phyloP scores from a whole-genome alignment of 2,888 invertebrate genomes.

The Pristionchus arcanus region DNA sequence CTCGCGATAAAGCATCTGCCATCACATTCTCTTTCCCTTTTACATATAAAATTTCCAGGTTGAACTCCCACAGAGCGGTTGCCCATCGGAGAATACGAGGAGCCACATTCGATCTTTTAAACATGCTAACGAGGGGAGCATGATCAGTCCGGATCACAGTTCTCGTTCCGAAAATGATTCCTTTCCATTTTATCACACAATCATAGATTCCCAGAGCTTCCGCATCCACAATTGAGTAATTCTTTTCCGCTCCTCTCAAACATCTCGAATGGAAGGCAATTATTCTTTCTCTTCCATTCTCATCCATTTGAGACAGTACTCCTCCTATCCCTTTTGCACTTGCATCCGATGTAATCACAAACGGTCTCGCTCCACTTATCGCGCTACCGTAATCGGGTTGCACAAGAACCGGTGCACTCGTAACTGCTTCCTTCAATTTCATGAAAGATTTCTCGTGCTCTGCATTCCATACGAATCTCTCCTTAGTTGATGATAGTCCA shows the following conservation, averaged over 20 bases:
- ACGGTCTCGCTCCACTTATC: neutral
- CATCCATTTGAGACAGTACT: neutral
- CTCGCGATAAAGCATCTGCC: conserved; percentile 17
- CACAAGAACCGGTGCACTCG: conserved; percentile 58
- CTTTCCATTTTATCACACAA: neutral
- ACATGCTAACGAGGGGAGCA: neutral
- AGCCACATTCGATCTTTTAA: neutral
- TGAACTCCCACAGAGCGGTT: neutral
- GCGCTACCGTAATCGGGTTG: conserved; percentile 46
- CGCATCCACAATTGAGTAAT: conserved; percentile 9
- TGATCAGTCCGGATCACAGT: neutral
- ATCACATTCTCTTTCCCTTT: conserved; percentile 24
- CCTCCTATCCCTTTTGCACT: too few species aligned
- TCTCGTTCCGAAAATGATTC: neutral
- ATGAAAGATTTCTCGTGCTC: conserved; percentile 60
- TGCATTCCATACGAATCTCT: conserved; percentile 57
- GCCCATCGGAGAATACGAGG: conserved; percentile 10
- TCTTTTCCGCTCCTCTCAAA: neutral
- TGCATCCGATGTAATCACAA: conserved; percentile 6
- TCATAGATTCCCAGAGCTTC: neutral
- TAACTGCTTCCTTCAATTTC: conserved; percentile 59
- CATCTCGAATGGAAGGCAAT: neutral
- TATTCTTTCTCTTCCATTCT: neutral
- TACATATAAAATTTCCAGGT: neutral
- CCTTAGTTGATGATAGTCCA: conserved; percentile 57